Base-by-base conservation (phyloP, 2,797 vertebrate genomes). In the Microctenopoma lineatum region DNA sequence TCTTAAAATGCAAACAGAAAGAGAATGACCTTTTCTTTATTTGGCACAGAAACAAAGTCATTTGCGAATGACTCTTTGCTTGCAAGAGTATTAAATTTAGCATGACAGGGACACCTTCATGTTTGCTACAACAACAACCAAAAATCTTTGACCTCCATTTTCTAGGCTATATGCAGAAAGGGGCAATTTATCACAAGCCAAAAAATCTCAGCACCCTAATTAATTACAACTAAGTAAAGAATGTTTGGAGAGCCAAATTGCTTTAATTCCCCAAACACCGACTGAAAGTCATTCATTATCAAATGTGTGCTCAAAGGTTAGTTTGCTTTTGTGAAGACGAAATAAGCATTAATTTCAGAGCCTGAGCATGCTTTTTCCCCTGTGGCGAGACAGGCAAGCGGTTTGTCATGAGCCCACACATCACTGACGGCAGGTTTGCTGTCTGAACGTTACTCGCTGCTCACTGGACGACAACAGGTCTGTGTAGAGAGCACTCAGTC, bases 211-310 rank as follows among this genome's bases (percentile, higher is more conserved):
- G 72, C 89, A 90, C 90, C 90, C 92, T 94, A 94, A 94, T 95
- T 95, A 95, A 95, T 95, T 95, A 94, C 94, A 93, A 94, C 93
- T 92, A 93, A 94, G 94, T 94, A 94, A 95, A 94, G 94, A 93
- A 94, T 95, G 93, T 94, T 95, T 95, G 93, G 90, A 91, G 92
- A 94, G 94, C 92, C 93, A 95, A 94, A 95, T 94, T 93, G 93
- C 92, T 92, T 93, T 92, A 94, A 95, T 93, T 95, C 94, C 94
- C 94, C 61, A 73, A 90, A 91, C 91, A 70, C 89, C 8, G 26
- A 59, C 86, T 93, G 92, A 95, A 95, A 95, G 94, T 95, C 94
- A 90, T 94, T 92, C 92, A 94, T 95, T 94, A 94, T 92, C 92
- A 94, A 94, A 95, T 94, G 92, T 94, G 93, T 94, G 93, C 92